Evolutionary conservation across 64 coral and sea anemone genomes (phyloP).

Genomic region (Pocillopora verrucosa): DNA sequence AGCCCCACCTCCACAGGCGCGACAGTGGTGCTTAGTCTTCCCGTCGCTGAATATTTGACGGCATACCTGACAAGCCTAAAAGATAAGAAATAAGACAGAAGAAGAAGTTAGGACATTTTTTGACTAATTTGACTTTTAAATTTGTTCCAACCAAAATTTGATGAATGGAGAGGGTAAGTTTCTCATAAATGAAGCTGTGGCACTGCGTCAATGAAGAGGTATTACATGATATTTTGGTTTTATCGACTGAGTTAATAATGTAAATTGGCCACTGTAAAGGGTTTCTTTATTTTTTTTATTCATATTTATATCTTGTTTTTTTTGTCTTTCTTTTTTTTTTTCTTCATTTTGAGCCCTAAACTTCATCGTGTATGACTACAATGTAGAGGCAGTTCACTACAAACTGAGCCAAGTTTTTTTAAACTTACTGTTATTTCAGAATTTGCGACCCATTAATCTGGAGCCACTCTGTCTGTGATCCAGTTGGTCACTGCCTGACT

Average conservation of each 20-base stretch:
- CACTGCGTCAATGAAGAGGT: no score
- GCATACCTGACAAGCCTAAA: slow-evolving; percentile 78
- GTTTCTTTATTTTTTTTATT: neutral
- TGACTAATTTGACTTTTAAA: neutral
- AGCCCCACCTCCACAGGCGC: slow-evolving; percentile 92
- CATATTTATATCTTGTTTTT: no score
- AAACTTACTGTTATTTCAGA: slow-evolving; percentile 71
- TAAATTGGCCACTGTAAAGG: no score
- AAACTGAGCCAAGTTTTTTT: neutral
- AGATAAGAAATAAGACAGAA: neutral
- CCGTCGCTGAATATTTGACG: slow-evolving; percentile 46
- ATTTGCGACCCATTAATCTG: slow-evolving; percentile 95
- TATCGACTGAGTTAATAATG: no score
- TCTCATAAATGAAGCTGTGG: no score
- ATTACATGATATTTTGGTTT: no score
- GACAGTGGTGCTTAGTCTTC: slow-evolving; percentile 96
- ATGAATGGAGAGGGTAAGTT: no score
- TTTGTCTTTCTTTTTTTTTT: no score
- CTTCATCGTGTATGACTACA: neutral
- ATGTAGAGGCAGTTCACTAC: neutral
- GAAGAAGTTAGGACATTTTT: neutral
- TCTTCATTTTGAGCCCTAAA: neutral
- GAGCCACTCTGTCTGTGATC: slow-evolving; percentile 89
- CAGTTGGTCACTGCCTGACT: slow-evolving; percentile 74
- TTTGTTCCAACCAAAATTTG: no score